Evolutionary conservation across 2,888 invertebrate species (phyloP).

Genomic region (Sphaerophoria rueppellii): DNA sequence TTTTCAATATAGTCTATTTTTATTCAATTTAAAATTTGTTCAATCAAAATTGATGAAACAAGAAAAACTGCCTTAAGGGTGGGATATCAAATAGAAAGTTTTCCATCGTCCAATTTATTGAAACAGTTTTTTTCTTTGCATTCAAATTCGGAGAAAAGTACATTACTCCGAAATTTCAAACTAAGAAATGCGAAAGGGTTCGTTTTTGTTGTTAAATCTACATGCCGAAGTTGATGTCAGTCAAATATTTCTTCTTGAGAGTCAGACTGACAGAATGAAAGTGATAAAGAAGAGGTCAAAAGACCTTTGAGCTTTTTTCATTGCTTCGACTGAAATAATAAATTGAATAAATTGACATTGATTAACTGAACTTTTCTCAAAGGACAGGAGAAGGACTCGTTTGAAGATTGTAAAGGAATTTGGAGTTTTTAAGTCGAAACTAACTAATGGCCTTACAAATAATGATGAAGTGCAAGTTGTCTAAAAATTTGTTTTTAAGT

Average conservation of each 20-base stretch:
- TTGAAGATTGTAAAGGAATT: neutral
- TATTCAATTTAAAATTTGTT: neutral
- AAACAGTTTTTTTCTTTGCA: neutral
- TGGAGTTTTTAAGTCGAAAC: neutral
- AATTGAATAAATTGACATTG: conserved; percentile 35
- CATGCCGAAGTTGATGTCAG: conserved; percentile 25
- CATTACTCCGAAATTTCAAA: conserved; percentile 7
- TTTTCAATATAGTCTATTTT: too few species aligned
- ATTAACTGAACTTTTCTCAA: conserved; percentile 31
- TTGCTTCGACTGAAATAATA: conserved; percentile 19
- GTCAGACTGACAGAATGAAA: neutral
- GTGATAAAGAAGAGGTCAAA: neutral
- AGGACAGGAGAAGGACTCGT: conserved; percentile 9
- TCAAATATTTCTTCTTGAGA: conserved; percentile 17
- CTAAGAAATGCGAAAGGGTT: conserved; percentile 15
- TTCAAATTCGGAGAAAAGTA: neutral
- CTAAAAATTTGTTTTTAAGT: conserved; percentile 18
- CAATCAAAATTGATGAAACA: neutral
- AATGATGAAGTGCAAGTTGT: conserved; percentile 26
- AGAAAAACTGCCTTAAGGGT: neutral
- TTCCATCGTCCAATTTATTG: neutral
- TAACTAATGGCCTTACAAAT: conserved; percentile 32
- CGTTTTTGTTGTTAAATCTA: neutral
- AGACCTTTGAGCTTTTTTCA: neutral
- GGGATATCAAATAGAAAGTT: conserved; percentile 14